Conservation (phyloP, 1,140 invertebrate species). For the Microvelia longipes region DNA sequence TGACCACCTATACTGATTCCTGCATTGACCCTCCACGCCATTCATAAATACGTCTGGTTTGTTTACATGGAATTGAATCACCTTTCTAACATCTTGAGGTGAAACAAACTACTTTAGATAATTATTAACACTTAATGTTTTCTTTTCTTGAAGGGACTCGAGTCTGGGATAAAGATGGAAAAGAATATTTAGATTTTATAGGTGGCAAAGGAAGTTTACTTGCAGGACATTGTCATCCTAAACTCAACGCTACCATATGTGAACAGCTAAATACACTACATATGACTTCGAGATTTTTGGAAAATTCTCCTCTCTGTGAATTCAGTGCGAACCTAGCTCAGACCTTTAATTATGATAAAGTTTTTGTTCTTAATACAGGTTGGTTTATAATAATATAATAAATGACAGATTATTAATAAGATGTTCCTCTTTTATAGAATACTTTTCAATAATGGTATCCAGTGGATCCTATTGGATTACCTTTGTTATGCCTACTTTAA, state of each 20-base stretch:
- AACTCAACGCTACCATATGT: conserved; percentile 45
- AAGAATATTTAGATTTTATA: conserved; percentile 60
- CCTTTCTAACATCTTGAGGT: no score
- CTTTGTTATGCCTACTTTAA: no score
- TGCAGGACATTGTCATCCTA: conserved; percentile 69
- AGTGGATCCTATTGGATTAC: no score
- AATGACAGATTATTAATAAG: not conserved
- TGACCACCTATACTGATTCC: no score
- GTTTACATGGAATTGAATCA: no score
- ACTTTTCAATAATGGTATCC: no score
- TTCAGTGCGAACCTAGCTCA: conserved; percentile 56
- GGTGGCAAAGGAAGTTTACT: conserved; percentile 65
- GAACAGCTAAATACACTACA: conserved; percentile 42
- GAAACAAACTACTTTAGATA: no score
- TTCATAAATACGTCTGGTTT: no score
- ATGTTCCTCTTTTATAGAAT: no score
- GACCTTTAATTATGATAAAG: conserved; percentile 57
- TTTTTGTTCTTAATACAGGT: conserved; percentile 71
- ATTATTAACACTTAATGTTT: no score
- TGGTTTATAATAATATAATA: not conserved
- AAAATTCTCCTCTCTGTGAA: conserved; percentile 52
- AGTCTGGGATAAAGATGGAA: conserved; percentile 66
- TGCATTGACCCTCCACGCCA: no score
- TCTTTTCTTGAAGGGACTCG: conserved; percentile 45
- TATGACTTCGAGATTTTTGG: conserved; percentile 65